Base-by-base conservation (phyloP, 2,888 invertebrate genomes). In the Cylindroiulus punctatus region DNA sequence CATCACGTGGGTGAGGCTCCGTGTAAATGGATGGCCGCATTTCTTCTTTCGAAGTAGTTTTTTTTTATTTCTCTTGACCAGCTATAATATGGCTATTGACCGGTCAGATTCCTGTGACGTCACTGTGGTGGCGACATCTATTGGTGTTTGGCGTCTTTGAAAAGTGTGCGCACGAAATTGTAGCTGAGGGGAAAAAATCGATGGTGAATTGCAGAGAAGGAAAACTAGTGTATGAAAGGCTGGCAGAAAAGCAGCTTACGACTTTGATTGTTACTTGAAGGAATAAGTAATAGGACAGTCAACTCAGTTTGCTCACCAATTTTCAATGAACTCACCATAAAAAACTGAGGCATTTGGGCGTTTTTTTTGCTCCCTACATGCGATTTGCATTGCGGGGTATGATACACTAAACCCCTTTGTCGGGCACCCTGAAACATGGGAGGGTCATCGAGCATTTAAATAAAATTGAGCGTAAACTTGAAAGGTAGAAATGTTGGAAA, bases 251-350 rank as follows among this genome's bases (percentile, higher is more conserved):
- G 65, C 65, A 65, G 65, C 65, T 65, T 65, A 65, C 26, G 65
- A 65, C 65, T 65, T 65, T 65, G 65, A 65, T 65, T 65, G 65
- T 65, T 65, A 65, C 65, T 65, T 65, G 65, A 65, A 65, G 65
- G 65, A 65, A 65, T 65, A 65, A 65, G 65, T 65, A 65, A 65
- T 65, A 65, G 65, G 65, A 65, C 65, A 65, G 65, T 65, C 65
- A 65, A 65, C 65, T 65, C 65, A 65, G 65, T 65, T 65, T 65
- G 65, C 65, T 65, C 65, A 26, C 65, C 65, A 65, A 65, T 65
- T 65, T 65, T 65, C 65, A 65, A 65, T 65, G 65, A 65, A 65
- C 26, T 65, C 26, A 12, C 65, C 65, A 65, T 65, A 65, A 65
- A 65, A 65, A 65, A 65, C 26, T 65, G 65, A 26, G 65, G 65